These are phyloP conservation scores for Pheosia gnoma DNA, from an alignment of 2,888 invertebrate genomes.

Conservation along the genomic window DNA sequence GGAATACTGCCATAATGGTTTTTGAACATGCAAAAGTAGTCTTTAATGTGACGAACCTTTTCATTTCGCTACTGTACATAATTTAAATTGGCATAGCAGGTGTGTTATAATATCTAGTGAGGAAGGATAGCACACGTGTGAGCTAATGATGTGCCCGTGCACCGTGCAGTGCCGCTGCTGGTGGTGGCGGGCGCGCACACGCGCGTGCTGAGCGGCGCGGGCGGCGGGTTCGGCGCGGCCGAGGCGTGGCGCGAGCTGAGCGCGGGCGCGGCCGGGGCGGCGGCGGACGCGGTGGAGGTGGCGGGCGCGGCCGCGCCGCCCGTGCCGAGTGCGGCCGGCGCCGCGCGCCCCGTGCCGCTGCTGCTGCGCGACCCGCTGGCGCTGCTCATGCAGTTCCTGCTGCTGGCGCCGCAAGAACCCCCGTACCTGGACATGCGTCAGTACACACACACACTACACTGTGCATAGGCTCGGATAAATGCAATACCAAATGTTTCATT, in stretches of 20 bases:
- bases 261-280: slow-evolving; percentile 50
- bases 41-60: too few relatives aligned
- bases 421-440: slow-evolving; percentile 89
- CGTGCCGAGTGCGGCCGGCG: slow-evolving; percentile 19
- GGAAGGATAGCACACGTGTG: too few relatives aligned
- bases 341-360: slow-evolving; percentile 86
- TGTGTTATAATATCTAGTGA: too few relatives aligned
- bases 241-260: slow-evolving; percentile 50
- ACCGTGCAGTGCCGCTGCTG: slow-evolving; percentile 89
- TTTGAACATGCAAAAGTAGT: too few relatives aligned
- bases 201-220: slow-evolving; percentile 84
- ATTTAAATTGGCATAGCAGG: too few relatives aligned
- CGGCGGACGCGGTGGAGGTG: slow-evolving; percentile 33
- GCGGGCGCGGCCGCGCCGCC: slow-evolving; percentile 27
- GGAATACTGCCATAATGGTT: too few relatives aligned
- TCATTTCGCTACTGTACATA: too few relatives aligned
- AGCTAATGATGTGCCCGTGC: too few relatives aligned
- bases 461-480: too few relatives aligned
- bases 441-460: slow-evolving; percentile 40
- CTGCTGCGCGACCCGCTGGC: slow-evolving; percentile 94
- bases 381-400: slow-evolving; percentile 92
- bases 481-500: too few relatives aligned
- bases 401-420: slow-evolving; percentile 92
- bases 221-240: slow-evolving; percentile 53
- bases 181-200: slow-evolving; percentile 95